Conservation (phyloP, 2,797 vertebrate species). For the Anguilla marmorata region DNA sequence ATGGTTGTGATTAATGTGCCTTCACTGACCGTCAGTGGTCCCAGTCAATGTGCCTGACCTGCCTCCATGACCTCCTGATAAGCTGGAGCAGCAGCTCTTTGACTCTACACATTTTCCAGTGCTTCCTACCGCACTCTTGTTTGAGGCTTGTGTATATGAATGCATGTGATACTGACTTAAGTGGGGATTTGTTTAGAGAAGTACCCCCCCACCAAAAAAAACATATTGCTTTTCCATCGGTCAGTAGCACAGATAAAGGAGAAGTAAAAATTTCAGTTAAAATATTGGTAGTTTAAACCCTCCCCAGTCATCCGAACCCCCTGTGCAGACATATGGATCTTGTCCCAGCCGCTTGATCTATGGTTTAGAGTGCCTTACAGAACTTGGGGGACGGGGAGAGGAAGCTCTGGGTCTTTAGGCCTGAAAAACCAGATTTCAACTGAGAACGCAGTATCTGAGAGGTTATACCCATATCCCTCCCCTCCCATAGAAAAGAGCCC, state of each 20-base stretch:
- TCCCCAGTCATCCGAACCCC: neutral
- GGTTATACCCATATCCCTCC: neutral
- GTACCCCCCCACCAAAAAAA: neutral
- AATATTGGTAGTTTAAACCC: neutral
- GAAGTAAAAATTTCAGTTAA: neutral
- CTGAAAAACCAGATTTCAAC: neutral
- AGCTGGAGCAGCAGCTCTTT: neutral
- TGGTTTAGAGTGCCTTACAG: neutral
- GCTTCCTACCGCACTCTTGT: neutral
- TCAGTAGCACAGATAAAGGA: neutral
- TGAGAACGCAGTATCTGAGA: neutral
- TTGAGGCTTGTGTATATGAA: neutral
- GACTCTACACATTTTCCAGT: neutral
- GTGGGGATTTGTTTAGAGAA: neutral
- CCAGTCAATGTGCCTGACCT: neutral
- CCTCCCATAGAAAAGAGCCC: neutral
- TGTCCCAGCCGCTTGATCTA: neutral
- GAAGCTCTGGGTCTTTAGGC: neutral
- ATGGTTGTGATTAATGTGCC: neutral
- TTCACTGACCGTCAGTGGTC: neutral
- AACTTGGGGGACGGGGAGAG: neutral
- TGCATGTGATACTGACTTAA: neutral
- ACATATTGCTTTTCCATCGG: slow-evolving; percentile 1
- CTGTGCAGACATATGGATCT: slow-evolving; percentile 4
- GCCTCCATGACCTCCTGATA: neutral